Evolutionary conservation across 2,888 invertebrate species (phyloP).

Genomic region (Colletes collaris): DNA sequence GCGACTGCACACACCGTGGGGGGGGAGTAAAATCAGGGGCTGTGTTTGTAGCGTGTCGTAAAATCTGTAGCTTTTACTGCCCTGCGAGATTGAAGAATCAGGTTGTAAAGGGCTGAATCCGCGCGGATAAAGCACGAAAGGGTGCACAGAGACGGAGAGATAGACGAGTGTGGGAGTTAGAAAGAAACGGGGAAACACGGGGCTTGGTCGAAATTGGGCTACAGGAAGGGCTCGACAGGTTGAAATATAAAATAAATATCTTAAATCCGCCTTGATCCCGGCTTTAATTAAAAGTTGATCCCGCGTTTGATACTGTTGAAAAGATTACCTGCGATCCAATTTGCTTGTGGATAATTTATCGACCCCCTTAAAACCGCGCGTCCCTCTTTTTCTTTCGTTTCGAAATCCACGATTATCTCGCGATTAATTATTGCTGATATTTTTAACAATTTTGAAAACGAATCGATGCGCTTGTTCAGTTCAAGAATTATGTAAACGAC

Average conservation of each 20-base stretch:
- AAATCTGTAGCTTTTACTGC: conserved; percentile 77
- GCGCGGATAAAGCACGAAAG: conserved; percentile 55
- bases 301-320: conserved; percentile 71
- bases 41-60: conserved; percentile 62
- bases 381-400: no score
- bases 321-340: conserved; percentile 74
- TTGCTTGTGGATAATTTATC: conserved; percentile 72
- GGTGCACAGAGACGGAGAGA: background rate
- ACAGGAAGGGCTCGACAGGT: conserved; percentile 50
- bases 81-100: conserved; percentile 76
- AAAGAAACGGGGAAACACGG: background rate
- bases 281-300: conserved; percentile 81
- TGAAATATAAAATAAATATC: conserved; percentile 80
- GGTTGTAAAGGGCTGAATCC: conserved; percentile 73
- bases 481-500: no score
- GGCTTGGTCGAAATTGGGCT: conserved; percentile 37
- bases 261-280: conserved; percentile 75
- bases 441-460: background rate
- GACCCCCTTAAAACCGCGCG: conserved; percentile 42
- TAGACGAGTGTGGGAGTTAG: background rate
- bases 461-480: background rate
- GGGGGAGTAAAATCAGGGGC: no score
- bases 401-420: conserved; percentile 11
- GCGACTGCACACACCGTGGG: background rate
- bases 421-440: conserved; percentile 6